Percentiles rank a stretch among this genome's conserved stretches.
phyloP scores from a whole-genome alignment of 2,113 vertebrate genomes.

The Rhipidura dahli region DNA sequence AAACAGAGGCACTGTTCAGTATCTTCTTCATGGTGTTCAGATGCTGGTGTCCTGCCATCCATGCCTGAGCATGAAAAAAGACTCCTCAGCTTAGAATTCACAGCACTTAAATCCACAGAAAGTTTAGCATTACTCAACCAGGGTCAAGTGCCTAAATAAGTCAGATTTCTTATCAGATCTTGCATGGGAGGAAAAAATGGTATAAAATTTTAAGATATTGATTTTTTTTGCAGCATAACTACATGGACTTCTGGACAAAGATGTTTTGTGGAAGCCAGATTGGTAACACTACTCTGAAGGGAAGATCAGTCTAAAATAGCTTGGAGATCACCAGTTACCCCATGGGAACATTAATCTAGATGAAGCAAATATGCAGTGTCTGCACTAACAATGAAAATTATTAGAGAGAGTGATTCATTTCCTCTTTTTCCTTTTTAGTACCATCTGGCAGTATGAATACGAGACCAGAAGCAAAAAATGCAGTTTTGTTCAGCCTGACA shows the following conservation, averaged over 20 bases:
- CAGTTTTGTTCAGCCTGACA: background rate
- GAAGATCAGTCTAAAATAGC: background rate
- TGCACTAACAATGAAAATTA: conserved; percentile 21
- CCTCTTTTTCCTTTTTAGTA: background rate
- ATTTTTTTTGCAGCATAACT: background rate
- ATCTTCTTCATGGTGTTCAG: background rate
- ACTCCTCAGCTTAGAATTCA: background rate
- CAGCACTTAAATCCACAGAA: background rate
- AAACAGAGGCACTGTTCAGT: background rate
- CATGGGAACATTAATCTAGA: background rate
- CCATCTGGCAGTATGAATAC: background rate
- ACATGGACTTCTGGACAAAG: background rate
- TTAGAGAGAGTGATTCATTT: conserved; percentile 27
- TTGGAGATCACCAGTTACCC: background rate
- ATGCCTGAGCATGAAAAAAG: background rate
- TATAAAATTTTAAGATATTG: background rate
- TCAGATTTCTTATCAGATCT: background rate
- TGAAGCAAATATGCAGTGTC: background rate
- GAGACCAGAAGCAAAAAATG: conserved; percentile 8
- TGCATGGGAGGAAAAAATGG: background rate
- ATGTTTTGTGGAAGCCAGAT: background rate
- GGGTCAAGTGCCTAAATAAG: background rate
- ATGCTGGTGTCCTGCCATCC: background rate
- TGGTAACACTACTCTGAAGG: background rate
- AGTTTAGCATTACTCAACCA: background rate